Percentiles rank a stretch among this genome's conserved stretches.
These are phyloP conservation scores for Amaurobius ferox DNA, from an alignment of 2,888 invertebrate genomes.

Conservation along the genomic window DNA sequence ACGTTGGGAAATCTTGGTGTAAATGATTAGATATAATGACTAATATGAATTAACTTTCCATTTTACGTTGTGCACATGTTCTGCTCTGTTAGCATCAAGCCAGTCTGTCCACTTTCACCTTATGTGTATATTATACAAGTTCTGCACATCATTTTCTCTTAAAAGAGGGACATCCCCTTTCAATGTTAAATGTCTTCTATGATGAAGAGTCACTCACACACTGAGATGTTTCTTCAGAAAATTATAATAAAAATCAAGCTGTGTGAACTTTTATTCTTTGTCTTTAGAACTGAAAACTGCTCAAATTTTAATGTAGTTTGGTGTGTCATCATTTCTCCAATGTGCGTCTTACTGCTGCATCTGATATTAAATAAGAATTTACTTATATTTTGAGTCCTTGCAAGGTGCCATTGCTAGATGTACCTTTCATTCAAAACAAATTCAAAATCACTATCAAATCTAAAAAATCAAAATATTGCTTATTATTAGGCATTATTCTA, in stretches of 20 bases:
- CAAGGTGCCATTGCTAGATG: neutral
- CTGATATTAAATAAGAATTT: neutral
- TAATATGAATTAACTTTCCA: too few species aligned
- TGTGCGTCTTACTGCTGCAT: slow-evolving; percentile 38
- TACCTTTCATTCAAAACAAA: neutral
- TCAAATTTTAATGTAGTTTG: slow-evolving; percentile 67
- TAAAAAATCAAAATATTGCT: too few species aligned
- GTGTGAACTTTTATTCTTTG: slow-evolving; percentile 26
- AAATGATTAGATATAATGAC: too few species aligned
- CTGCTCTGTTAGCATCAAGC: slow-evolving; percentile 53
- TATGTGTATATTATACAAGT: slow-evolving; percentile 61
- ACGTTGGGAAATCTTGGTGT: too few species aligned
- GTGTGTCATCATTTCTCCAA: slow-evolving; percentile 49
- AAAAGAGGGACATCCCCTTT: slow-evolving; percentile 18
- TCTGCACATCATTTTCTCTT: slow-evolving; percentile 48
- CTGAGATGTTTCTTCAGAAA: slow-evolving; percentile 28
- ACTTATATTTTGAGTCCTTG: neutral
- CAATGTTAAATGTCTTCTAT: slow-evolving; percentile 45
- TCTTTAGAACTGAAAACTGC: slow-evolving; percentile 69
- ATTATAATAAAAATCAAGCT: slow-evolving; percentile 17
- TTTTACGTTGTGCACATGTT: neutral
- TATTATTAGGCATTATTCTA: too few species aligned
- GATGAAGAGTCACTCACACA: slow-evolving; percentile 19
- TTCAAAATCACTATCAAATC: too few species aligned
- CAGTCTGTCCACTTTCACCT: slow-evolving; percentile 57